These are phyloP conservation scores for Phainopepla nitens DNA, from an alignment of 2,113 vertebrate species.

Conservation along the genomic window DNA sequence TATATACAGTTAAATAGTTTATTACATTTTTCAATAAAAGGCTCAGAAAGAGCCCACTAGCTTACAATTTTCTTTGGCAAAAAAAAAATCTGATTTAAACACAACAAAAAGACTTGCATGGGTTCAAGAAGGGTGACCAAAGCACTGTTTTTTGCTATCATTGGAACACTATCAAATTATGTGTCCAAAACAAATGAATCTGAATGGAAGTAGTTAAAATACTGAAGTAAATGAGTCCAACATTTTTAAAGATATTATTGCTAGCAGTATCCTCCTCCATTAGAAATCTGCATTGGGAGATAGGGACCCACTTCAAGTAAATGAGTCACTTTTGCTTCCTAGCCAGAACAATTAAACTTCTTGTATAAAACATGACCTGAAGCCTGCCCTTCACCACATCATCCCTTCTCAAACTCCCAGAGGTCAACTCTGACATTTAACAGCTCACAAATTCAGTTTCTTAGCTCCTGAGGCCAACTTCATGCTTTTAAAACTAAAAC, in stretches of 20 bases:
- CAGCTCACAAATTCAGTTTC: slow-evolving; percentile 75
- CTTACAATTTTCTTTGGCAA: slow-evolving; percentile 70
- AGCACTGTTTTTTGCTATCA: slow-evolving; percentile 71
- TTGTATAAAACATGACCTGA: slow-evolving; percentile 80
- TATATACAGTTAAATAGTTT: slow-evolving; percentile 57
- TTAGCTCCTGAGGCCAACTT: slow-evolving; percentile 64
- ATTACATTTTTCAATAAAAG: slow-evolving; percentile 65
- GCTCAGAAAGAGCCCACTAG: slow-evolving; percentile 51
- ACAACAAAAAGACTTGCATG: slow-evolving; percentile 61
- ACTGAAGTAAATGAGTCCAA: slow-evolving; percentile 63
- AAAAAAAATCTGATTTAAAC: slow-evolving; percentile 49
- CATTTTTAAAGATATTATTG: slow-evolving; percentile 69
- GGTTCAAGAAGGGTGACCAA: slow-evolving; percentile 75
- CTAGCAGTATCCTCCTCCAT: slow-evolving; percentile 67
- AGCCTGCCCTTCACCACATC: slow-evolving; percentile 77
- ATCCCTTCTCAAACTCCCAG: slow-evolving; percentile 71
- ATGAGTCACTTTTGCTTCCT: slow-evolving; percentile 78
- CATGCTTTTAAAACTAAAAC: slow-evolving; percentile 62
- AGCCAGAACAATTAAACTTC: slow-evolving; percentile 82
- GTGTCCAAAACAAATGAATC: slow-evolving; percentile 80
- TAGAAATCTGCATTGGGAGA: slow-evolving; percentile 76
- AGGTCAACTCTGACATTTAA: slow-evolving; percentile 78
- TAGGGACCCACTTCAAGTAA: slow-evolving; percentile 74
- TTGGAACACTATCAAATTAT: slow-evolving; percentile 70
- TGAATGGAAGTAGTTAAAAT: slow-evolving; percentile 82